These are phyloP conservation scores for Numenius arquata DNA, from an alignment of 2,113 vertebrate genomes.

Conservation along the genomic window DNA sequence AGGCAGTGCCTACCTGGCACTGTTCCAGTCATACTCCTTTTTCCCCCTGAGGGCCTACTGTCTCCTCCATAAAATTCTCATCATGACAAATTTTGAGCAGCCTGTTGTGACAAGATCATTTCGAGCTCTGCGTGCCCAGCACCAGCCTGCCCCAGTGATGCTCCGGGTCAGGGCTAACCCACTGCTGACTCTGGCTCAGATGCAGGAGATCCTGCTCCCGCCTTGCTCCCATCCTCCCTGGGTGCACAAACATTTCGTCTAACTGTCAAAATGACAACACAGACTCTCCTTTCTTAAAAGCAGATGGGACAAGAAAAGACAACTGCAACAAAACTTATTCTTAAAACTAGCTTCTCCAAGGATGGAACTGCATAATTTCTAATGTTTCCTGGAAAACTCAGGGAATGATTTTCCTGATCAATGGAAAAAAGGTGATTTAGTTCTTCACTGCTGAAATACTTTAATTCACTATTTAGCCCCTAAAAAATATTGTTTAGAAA, in stretches of 20 bases:
- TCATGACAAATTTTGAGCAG: not conserved
- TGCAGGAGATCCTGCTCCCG: not conserved
- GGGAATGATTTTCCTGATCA: not conserved
- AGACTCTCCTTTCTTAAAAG: not conserved
- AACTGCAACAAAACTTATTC: not conserved
- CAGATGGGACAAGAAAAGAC: not conserved
- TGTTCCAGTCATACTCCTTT: not conserved
- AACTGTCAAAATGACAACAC: not conserved
- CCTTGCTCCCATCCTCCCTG: not conserved
- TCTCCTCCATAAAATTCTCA: not conserved
- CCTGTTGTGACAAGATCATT: not conserved
- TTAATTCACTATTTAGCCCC: not conserved
- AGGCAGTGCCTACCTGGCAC: not conserved
- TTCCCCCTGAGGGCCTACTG: not conserved
- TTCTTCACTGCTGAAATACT: not conserved
- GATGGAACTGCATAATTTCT: not conserved
- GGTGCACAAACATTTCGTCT: not conserved
- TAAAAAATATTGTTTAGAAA: not conserved
- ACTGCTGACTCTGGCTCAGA: not conserved
- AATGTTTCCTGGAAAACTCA: not conserved
- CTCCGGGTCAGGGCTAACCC: not conserved
- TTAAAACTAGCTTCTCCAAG: not conserved
- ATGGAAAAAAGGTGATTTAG: not conserved
- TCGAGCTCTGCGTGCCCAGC: not conserved
- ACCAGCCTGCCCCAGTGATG: fast-evolving